These are phyloP conservation scores for Peucedramus taeniatus DNA, from an alignment of 2,113 vertebrate species.

Conservation along the genomic window DNA sequence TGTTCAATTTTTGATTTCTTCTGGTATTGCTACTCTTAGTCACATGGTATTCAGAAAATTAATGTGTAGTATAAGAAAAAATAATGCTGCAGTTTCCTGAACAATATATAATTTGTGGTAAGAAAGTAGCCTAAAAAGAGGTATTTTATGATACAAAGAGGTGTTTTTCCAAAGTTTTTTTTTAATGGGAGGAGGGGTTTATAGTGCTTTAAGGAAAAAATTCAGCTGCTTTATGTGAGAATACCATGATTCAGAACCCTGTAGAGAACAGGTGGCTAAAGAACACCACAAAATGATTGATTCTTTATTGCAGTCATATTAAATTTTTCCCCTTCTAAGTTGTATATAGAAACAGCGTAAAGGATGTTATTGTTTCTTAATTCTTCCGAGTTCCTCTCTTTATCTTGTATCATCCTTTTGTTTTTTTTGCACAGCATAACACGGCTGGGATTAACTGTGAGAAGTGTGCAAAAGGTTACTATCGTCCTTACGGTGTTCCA, in stretches of 20 bases:
- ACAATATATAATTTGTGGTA: rapidly evolving
- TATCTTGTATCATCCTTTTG: not conserved
- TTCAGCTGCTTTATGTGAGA: not conserved
- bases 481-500: conserved; percentile 75
- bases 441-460: conserved; percentile 94
- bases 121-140: not conserved
- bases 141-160: not conserved
- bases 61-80: not conserved
- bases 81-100: not conserved
- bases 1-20: not conserved
- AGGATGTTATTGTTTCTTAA: not conserved
- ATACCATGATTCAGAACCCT: not conserved
- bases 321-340: not conserved
- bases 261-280: not conserved
- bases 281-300: not conserved
- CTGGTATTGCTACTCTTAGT: not conserved
- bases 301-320: not conserved
- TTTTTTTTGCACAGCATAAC: conserved; percentile 80
- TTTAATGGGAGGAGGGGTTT: not conserved
- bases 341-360: not conserved
- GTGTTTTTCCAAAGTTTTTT: not conserved
- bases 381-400: not conserved
- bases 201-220: not conserved
- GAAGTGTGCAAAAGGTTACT: conserved; percentile 82
- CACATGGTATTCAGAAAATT: not conserved